A percentile compares a stretch with the other conserved stretches of the same genome.
Conservation (phyloP, 2,797 vertebrate species). For the Kryptolebias ocellatus region DNA sequence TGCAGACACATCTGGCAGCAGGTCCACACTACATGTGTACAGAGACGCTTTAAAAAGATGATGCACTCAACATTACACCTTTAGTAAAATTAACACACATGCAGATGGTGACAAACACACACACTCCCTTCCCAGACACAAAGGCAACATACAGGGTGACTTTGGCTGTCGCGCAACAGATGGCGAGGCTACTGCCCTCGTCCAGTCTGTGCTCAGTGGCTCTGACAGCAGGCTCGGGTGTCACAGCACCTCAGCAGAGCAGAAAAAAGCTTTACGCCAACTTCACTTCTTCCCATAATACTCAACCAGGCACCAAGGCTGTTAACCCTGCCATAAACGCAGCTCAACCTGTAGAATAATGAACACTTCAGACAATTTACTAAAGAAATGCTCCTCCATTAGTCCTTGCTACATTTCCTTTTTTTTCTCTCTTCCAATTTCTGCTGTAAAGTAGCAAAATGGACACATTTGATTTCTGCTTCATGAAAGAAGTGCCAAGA, state of each 20-base stretch:
- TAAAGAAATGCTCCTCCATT: not conserved
- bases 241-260: slow-evolving; percentile 60
- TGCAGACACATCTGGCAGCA: not conserved
- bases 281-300: slow-evolving; percentile 47
- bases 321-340: slow-evolving; percentile 56
- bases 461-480: not conserved
- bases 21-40: slow-evolving; percentile 1
- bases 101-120: slow-evolving; percentile 5
- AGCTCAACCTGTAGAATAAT: slow-evolving; percentile 38
- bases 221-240: slow-evolving; percentile 67
- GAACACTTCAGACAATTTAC: slow-evolving; percentile 26
- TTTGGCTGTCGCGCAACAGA: slow-evolving; percentile 77
- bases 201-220: slow-evolving; percentile 51
- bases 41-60: not conserved
- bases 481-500: not conserved
- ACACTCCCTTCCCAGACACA: slow-evolving; percentile 18
- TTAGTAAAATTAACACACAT: slow-evolving; percentile 3
- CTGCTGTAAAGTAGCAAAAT: not conserved
- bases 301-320: slow-evolving; percentile 55
- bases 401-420: not conserved
- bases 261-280: slow-evolving; percentile 53
- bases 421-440: not conserved
- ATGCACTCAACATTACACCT: slow-evolving; percentile 12
- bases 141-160: slow-evolving; percentile 68
- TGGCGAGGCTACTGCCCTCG: slow-evolving; percentile 69